Evolutionary conservation across 2,113 vertebrate species (phyloP).

Genomic region (Gobio gobio): DNA sequence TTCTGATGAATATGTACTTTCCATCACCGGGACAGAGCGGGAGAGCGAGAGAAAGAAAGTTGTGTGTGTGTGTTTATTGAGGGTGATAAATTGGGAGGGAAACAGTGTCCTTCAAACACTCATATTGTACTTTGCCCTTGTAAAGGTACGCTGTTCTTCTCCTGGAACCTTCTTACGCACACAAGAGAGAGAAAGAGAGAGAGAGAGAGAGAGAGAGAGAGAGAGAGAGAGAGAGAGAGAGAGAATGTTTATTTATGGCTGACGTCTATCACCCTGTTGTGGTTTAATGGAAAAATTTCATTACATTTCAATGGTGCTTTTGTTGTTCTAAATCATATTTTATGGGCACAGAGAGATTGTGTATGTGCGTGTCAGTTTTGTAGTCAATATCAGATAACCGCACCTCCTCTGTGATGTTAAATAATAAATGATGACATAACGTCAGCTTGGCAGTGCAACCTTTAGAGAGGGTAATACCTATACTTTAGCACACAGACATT

Average conservation of each 20-base stretch:
- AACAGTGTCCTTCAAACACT: slow-evolving; percentile 25
- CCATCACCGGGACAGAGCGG: neutral
- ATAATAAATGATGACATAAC: slow-evolving; percentile 67
- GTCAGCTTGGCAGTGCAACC: slow-evolving; percentile 50
- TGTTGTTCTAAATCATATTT: slow-evolving; percentile 22
- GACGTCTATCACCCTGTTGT: neutral
- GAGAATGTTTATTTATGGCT: slow-evolving; percentile 9
- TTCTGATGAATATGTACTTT: neutral
- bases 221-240: neutral
- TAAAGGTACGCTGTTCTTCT: neutral
- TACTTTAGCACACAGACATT: slow-evolving; percentile 2
- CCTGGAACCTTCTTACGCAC: neutral
- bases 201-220: neutral
- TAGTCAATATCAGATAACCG: slow-evolving; percentile 55
- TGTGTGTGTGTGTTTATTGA: slow-evolving; percentile 28
- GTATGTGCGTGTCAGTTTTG: slow-evolving; percentile 25
- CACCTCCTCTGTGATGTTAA: slow-evolving; percentile 54
- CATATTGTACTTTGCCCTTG: slow-evolving; percentile 29
- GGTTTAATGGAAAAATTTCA: slow-evolving; percentile 7
- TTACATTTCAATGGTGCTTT: slow-evolving; percentile 20
- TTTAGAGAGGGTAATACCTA: slow-evolving; percentile 30
- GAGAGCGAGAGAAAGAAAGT: neutral
- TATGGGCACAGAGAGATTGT: neutral
- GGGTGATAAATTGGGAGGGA: slow-evolving; percentile 36
- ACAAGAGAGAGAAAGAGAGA: slow-evolving; percentile 9